Evolutionary conservation across 2,888 invertebrate genomes (phyloP), one percentile per base, ranked within the genome.

Genomic region (Elmis aenea): DNA sequence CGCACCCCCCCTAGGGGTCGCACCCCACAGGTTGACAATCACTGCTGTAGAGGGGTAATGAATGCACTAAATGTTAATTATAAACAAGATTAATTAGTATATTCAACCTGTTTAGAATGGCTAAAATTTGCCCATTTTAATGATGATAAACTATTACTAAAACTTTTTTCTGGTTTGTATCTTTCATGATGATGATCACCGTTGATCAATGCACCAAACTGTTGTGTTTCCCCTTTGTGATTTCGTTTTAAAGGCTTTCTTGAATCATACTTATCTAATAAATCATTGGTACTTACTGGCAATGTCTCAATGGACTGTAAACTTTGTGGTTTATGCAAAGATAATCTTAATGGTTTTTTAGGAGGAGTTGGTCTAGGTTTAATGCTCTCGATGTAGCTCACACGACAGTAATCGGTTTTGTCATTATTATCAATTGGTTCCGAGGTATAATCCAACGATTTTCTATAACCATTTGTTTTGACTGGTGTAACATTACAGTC

Each of bases 291-390:
- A 2, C 58, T 50, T 1, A 55, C 45, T 1, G 63, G 56, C 0
- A 67, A 66, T 1, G 69, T 68, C 45, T 74, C 75, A 1, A 87
- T 76, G 0, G 85, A 85, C 57, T 87, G 87, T 28, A 87, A 75
- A 63, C 88, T 89, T 44, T 85, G 80, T 0, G 90, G 86, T 52
- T 88, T 79, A 59, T 90, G 90, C 29, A 91, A 67, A 0, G 89
- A 90, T 22, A 91, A 68, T 5, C 90, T 73, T 28, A 89, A 65
- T 0, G 90, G 91, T 59, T 91, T 91, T 55, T 89, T 84, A 11
- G 90, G 91, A 3, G 90, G 90, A 8, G 83, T 81, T 1, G 89
- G 88, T 33, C 85, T 71, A 2, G 76, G 70, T 43, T 75, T 76
- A 5, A 58, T 60, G 30, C 75, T 74, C 5, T 69, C 61, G 3